phyloP scores from a whole-genome alignment of 2,113 vertebrate species.

The Callospermophilus lateralis region DNA sequence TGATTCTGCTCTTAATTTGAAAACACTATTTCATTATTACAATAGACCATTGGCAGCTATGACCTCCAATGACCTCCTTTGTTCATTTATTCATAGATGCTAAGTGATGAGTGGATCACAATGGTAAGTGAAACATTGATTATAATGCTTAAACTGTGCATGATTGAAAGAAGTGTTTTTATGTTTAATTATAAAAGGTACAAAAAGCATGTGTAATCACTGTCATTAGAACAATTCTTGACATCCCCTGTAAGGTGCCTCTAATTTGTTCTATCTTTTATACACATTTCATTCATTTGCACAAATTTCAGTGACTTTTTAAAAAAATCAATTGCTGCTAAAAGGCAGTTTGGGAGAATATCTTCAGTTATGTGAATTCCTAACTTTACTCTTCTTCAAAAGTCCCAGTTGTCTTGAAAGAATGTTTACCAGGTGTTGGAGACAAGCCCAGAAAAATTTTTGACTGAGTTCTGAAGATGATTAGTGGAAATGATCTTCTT shows the following conservation, averaged over 20 bases:
- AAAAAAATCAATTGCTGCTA: slow-evolving; percentile 89
- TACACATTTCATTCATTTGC: slow-evolving; percentile 82
- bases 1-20: slow-evolving; percentile 29
- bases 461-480: background rate
- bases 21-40: slow-evolving; percentile 60
- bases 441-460: background rate
- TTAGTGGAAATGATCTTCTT: background rate
- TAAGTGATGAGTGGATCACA: background rate
- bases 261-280: slow-evolving; percentile 82
- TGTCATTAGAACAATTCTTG: slow-evolving; percentile 28
- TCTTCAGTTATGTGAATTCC: slow-evolving; percentile 89
- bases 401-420: slow-evolving; percentile 80
- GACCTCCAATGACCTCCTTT: background rate
- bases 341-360: slow-evolving; percentile 92
- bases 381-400: slow-evolving; percentile 88
- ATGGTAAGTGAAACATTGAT: background rate
- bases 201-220: background rate
- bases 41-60: slow-evolving; percentile 36
- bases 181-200: background rate
- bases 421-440: background rate
- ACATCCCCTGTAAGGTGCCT: slow-evolving; percentile 81
- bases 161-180: background rate
- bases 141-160: background rate
- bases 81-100: slow-evolving; percentile 5
- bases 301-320: slow-evolving; percentile 82